phyloP scores from a whole-genome alignment of 2,113 vertebrate genomes.

The human (Homo sapiens) region GRCh38 chr4:138541001-138541500 shows the following conservation, averaged over 20 bases:
- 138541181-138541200: not conserved
- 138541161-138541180: not conserved
- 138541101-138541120: not conserved
- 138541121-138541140: not conserved
- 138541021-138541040: not conserved
- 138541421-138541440: conserved; percentile 1
- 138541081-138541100: not conserved
- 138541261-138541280: not conserved
- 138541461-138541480: not conserved
- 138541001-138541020: not conserved
- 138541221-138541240: not conserved
- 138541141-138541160: not conserved
- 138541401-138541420: not conserved
- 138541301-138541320: not conserved
- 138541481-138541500: not conserved
- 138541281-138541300: not conserved
- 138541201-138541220: not conserved
- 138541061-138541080: not conserved
- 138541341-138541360: not conserved
- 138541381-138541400: not conserved
- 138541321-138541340: not conserved
- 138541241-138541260: not conserved
- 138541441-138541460: not conserved
- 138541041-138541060: not conserved
- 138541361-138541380: not conserved